Evolutionary conservation across 2,888 invertebrate genomes (phyloP).

Genomic region (Nemotelus pantherinus): DNA sequence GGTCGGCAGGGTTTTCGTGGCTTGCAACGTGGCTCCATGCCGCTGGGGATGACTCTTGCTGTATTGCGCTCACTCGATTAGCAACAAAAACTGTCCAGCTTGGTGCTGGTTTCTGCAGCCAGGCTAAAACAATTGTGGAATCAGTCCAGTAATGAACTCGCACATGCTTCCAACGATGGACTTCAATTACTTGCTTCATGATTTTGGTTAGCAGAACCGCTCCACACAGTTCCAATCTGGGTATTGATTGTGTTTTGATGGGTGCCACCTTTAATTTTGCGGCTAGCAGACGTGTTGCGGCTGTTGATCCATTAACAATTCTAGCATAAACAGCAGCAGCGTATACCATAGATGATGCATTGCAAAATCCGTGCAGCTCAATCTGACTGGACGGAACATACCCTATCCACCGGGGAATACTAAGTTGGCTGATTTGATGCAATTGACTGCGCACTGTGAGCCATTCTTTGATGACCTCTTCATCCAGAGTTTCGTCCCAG

Average conservation of each 20-base stretch:
- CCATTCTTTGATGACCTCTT: background rate
- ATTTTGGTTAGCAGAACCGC: constrained; percentile 45
- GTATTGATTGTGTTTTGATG: constrained; percentile 45
- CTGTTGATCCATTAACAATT: background rate
- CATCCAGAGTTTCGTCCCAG: constrained; percentile 16
- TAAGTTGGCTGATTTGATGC: background rate
- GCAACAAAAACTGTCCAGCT: constrained; percentile 54
- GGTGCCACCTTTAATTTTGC: constrained; percentile 49
- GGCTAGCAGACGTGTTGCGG: constrained; percentile 26
- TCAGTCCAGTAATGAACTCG: constrained; percentile 46
- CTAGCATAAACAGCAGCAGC: constrained; percentile 45
- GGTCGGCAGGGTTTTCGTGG: constrained; percentile 52
- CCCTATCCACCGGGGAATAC: constrained; percentile 18
- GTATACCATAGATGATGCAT: constrained; percentile 31
- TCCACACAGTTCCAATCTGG: constrained; percentile 49
- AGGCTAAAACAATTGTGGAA: constrained; percentile 51
- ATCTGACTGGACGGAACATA: background rate
- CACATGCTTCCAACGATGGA: constrained; percentile 34
- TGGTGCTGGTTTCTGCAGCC: constrained; percentile 51
- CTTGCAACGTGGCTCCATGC: constrained; percentile 52
- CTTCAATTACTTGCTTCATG: constrained; percentile 33
- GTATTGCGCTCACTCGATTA: constrained; percentile 52
- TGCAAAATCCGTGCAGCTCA: constrained; percentile 39
- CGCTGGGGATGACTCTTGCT: constrained; percentile 32
- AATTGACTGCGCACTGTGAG: background rate